Conservation (phyloP, 1,140 invertebrate genomes). For the Ridgeia piscesae region DNA sequence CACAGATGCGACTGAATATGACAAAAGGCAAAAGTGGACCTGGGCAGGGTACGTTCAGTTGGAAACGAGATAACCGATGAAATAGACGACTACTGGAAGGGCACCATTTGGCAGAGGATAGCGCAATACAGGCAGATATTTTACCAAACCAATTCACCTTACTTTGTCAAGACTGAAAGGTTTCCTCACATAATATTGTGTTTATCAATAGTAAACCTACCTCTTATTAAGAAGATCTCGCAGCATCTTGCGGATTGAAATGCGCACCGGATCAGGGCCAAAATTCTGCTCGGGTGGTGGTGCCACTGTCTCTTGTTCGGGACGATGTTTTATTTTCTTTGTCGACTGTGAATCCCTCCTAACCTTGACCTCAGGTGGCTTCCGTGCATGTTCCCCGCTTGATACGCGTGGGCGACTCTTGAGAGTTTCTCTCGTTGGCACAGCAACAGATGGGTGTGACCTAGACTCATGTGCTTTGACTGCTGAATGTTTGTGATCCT, state of each 20-base stretch:
- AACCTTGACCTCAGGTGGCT: not conserved
- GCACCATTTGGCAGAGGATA: too few species aligned
- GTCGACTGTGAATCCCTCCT: not conserved
- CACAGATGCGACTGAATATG: too few species aligned
- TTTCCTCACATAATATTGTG: constrained; percentile 30
- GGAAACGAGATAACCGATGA: too few species aligned
- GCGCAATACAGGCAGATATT: too few species aligned
- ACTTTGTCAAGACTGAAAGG: not conserved
- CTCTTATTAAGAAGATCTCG: constrained; percentile 65
- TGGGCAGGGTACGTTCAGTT: too few species aligned
- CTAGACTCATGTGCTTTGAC: not conserved
- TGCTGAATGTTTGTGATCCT: not conserved
- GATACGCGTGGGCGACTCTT: not conserved
- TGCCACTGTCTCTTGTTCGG: not conserved
- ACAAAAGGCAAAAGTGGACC: too few species aligned
- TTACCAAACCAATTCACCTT: not conserved
- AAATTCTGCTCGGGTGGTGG: not conserved
- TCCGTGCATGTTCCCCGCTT: not conserved
- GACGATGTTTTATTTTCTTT: constrained; percentile 9
- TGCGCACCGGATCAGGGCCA: constrained; percentile 71
- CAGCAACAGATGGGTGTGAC: not conserved
- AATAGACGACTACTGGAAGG: too few species aligned
- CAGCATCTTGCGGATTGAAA: constrained; percentile 78
- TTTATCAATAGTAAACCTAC: constrained; percentile 47
- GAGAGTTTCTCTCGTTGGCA: not conserved